Base-by-base conservation (phyloP, 2,113 vertebrate species). In the Odocoileus virginianus region DNA sequence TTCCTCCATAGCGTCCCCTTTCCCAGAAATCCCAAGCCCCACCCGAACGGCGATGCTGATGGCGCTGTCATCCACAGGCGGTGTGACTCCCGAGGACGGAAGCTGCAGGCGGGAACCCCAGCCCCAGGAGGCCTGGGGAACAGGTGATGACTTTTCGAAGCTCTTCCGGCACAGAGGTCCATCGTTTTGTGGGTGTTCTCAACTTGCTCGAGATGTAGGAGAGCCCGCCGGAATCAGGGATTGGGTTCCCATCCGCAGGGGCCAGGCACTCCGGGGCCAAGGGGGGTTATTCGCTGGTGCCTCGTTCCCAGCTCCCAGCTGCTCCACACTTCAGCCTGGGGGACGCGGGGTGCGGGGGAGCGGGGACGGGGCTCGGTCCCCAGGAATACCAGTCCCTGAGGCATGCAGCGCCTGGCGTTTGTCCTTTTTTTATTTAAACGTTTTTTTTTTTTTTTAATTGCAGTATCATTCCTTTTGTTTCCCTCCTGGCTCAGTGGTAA, bases 51-150 rank as follows among this genome's bases (percentile, higher is more conserved):
- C 76, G 2, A 50, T 50, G 45, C 45, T 19, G 28, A 33, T 5
- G 14, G 28, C 19, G 28, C 45, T 50, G 16, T 6, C 12, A 0
- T 5, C 1, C 8, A 19, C 2, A 11, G 27, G 16, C 15, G 16
- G 15, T 40, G 76, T 50, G 78, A 19, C 45, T 79, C 28, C 45
- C 11, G 8, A 19, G 45, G 76, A 30, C 8, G 15, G 76, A 79
- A 8, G 43, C 43, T 79, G 76, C 7, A 16, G 27, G 1, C 10
- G 15, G 15, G 2, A 47, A 47, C 14, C 7, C 43, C 76, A 30
- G 27, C 4, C 30, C 27, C 45, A 6, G 45, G 28, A 79, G 28
- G 16, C 45, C 28, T 50, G 76, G 16, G 16, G 78, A 12, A 7
- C 45, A 79, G 28, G 45, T 6, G 40, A 76, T 25, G 78, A 19